Base-by-base conservation (phyloP, 2,888 invertebrate genomes). In the Mantis religiosa region DNA sequence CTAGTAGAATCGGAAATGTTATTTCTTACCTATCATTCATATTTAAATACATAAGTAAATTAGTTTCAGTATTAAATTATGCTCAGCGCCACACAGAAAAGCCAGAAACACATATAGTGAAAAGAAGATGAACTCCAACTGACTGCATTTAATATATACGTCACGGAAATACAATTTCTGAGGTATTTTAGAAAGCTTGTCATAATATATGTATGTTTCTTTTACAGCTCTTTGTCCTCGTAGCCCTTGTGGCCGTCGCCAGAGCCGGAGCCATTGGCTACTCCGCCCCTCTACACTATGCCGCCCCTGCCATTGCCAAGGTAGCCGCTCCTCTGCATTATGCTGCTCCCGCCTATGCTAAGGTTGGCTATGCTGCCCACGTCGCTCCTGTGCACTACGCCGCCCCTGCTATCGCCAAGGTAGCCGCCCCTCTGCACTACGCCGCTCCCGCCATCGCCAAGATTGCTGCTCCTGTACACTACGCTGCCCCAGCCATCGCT, bases 281-380 rank as follows among this genome's bases (percentile, higher is more conserved):
- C 87, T 86, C 85, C 88, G 89, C 89, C 82, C 47, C 89, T n/a
- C 27, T 71, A n/a, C 87, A 89, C 87, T 88, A 90, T 71, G 89
- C 86, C 86, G 85, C 86, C 41, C 87, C 71, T 12, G 85, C 90
- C 71, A 34, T 88, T 88, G 90, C 87, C 83, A 84, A 86, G 82
- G 85, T 83, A 87, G 89, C 89, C 34, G 89, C 90, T 12, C 88
- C 90, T 82, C 82, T 86, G 15, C 85, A 41, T 30, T 87, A 84
- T 54, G 89, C 87, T 41, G 92, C 93, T 27, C 85, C 88, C 47
- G 83, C 88, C 87, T 9, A 84, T 47, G 89, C 89, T 12, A 47
- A 47, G 25, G 85, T 87, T 81, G 90, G 54, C 54, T 71, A 71
- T 20, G 54, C 54, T 90, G 83, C 89, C 89, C 34, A 25, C 30